Evolutionary conservation across 1,140 invertebrate species (phyloP), one percentile per base, ranked within the genome.

Genomic region (Papilio aristodemus): DNA sequence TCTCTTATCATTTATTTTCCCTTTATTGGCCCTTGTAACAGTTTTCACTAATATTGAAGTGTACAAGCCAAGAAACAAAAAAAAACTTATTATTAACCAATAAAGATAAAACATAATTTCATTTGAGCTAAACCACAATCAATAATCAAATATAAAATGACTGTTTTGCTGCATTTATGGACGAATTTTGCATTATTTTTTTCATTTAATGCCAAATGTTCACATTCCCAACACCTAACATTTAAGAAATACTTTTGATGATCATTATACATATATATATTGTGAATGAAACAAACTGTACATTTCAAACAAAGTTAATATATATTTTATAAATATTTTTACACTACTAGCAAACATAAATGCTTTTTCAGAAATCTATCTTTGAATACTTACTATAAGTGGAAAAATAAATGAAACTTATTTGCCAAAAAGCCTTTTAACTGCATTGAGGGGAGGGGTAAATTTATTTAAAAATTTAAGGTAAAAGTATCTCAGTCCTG

Each of bases 261-360:
- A 11, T 54, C 19, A 22, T 54, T 54, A 54, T 22, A 50, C 6
- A 54, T 54, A 54, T 54, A 25, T 54, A 3, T n/a, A n/a, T n/a
- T 11, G 22, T 2, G 46, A 54, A 11, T 22, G 6, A 54, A 54
- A 22, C 10, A 22, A 54, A 54, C 2, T 54, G 46, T 22, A 54
- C 19, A 54, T 54, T 54, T 54, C 10, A 54, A 43, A 54, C 11
- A 54, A 54, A 54, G 19, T 17, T 46, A 54, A 54, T 54, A 54
- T 54, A 22, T 54, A 5, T 54, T 11, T 22, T 22, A 22, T 22
- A 22, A 13, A 25, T 22, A 54, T 10, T 50, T 43, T 10, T 46
- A 22, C 19, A 54, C 17, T 54, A 54, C 4, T 13, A 54, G 19
- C 46, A 25, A 54, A 54, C 46, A 22, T 22, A 54, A 54, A 54